A percentile compares a stretch with the other conserved stretches of the same genome.
These are phyloP conservation scores for Drosophila rellima DNA, from an alignment of 2,888 invertebrate species.

Conservation along the genomic window DNA sequence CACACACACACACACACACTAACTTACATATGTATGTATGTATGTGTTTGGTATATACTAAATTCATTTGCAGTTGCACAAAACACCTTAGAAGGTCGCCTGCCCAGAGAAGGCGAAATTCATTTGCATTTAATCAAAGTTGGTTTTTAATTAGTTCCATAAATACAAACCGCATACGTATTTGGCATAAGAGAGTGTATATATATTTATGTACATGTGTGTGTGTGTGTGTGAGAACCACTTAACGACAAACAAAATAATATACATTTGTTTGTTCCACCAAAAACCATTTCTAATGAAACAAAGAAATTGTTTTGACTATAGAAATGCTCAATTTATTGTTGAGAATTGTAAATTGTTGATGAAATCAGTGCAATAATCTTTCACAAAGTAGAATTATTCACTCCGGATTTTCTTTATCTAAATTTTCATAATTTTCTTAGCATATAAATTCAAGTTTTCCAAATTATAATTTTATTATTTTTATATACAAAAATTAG, in stretches of 20 bases:
- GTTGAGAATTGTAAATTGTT: neutral
- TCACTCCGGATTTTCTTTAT: too few species aligned
- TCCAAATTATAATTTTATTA: too few species aligned
- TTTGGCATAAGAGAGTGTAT: neutral
- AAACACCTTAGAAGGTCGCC: conserved; percentile 38
- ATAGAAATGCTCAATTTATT: conserved; percentile 1
- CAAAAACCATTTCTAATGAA: neutral
- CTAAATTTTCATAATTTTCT: too few species aligned
- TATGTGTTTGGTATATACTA: neutral
- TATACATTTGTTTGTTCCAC: neutral
- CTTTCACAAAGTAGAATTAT: too few species aligned
- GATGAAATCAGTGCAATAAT: too few species aligned
- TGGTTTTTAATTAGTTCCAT: conserved; percentile 48
- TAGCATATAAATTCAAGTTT: too few species aligned
- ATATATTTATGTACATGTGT: neutral
- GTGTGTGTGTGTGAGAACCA: neutral
- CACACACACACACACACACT: neutral
- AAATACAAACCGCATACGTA: conserved; percentile 12
- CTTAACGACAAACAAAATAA: conserved; percentile 9
- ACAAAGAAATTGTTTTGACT: neutral
- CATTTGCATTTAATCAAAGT: conserved; percentile 55
- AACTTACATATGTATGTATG: neutral
- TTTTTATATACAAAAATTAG: too few species aligned
- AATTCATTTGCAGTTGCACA: conserved; percentile 7
- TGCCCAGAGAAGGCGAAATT: conserved; percentile 27